Percentiles rank a stretch among this genome's conserved stretches.
These are phyloP conservation scores for Proterorhinus semilunaris DNA, from an alignment of 2,113 vertebrate species.

Conservation along the genomic window DNA sequence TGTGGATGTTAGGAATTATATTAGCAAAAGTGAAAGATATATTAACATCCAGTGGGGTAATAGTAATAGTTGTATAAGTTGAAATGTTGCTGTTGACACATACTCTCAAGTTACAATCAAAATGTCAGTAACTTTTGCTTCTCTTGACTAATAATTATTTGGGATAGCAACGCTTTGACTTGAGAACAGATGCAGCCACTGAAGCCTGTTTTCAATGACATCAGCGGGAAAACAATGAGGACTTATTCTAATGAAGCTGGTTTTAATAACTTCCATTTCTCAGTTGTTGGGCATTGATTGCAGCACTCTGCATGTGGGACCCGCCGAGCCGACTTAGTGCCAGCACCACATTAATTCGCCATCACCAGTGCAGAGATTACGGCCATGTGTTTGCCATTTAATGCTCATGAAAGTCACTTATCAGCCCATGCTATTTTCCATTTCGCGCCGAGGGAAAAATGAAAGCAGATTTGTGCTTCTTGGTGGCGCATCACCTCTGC, in stretches of 20 bases:
- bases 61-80: too few species aligned
- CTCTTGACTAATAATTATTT: too few species aligned
- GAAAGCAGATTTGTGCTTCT: slow-evolving; percentile 47
- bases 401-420: slow-evolving; percentile 31
- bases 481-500: slow-evolving; percentile 44
- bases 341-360: slow-evolving; percentile 50
- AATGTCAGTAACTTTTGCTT: too few species aligned
- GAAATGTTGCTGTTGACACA: too few species aligned
- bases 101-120: too few species aligned
- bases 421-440: slow-evolving; percentile 32
- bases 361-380: slow-evolving; percentile 38
- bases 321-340: slow-evolving; percentile 28
- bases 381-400: slow-evolving; percentile 35
- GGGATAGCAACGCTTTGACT: not conserved
- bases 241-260: slow-evolving; percentile 54
- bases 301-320: slow-evolving; percentile 52
- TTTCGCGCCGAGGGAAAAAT: slow-evolving; percentile 35
- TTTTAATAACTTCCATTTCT: slow-evolving; percentile 54
- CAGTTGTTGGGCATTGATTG: slow-evolving; percentile 63
- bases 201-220: not conserved
- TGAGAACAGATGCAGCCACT: not conserved
- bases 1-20: too few species aligned
- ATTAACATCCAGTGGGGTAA: too few species aligned
- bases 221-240: slow-evolving; percentile 37
- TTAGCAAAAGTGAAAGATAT: too few species aligned